Conservation (phyloP, 2,797 vertebrate species). For the Peromyscus melanophrys region DNA sequence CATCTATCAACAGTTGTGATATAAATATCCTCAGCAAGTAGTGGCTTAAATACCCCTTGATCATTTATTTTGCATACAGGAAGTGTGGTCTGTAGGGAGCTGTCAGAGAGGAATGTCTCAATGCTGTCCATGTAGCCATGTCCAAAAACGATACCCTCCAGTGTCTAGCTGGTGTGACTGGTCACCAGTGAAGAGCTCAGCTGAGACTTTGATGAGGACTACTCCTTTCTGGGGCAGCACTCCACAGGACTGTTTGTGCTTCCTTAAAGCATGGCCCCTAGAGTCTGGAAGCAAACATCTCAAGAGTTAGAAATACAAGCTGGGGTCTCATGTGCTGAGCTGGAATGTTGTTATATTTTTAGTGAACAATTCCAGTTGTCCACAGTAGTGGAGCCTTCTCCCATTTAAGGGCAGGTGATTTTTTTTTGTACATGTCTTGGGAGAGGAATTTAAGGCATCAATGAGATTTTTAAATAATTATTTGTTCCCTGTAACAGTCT, state of each 20-base stretch:
- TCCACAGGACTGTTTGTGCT: not conserved
- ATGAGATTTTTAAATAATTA: not conserved
- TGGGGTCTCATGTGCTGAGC: not conserved
- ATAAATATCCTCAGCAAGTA: not conserved
- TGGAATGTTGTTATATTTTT: not conserved
- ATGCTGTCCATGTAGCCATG: too few species aligned
- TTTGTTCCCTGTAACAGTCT: not conserved
- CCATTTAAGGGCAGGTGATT: not conserved
- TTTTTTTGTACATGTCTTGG: not conserved
- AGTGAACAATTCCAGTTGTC: not conserved
- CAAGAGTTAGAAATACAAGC: not conserved
- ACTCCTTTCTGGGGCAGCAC: not conserved
- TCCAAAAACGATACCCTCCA: not conserved
- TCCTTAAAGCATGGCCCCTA: not conserved
- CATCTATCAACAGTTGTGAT: not conserved
- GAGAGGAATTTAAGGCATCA: not conserved
- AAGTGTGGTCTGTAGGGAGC: too few species aligned
- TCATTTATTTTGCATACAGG: not conserved
- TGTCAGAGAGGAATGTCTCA: not conserved
- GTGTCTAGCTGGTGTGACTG: not conserved
- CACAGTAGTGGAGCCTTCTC: not conserved
- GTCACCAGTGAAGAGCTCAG: not conserved
- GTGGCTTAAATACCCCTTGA: not conserved
- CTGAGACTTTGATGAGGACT: not conserved
- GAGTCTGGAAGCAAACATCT: not conserved